phyloP scores from a whole-genome alignment of 2,797 vertebrate species.

The Anas bahamensis region DNA sequence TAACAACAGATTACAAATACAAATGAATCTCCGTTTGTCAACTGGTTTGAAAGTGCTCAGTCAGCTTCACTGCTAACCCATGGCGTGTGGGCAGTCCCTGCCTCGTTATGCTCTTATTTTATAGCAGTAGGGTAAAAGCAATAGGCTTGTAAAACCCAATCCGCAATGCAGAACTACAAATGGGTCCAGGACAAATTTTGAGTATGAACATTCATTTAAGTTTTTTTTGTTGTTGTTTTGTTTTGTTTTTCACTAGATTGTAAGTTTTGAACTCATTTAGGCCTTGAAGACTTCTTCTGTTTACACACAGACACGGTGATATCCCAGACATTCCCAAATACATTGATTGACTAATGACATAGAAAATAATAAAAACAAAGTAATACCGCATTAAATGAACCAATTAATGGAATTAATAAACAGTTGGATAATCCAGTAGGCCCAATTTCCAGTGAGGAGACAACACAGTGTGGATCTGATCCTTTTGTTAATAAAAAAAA shows the following conservation, averaged over 20 bases:
- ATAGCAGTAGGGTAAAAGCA: neutral
- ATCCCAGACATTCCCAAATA: neutral
- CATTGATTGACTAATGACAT: neutral
- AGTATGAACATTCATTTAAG: neutral
- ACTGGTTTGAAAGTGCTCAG: neutral
- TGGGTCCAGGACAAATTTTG: neutral
- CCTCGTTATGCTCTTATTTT: neutral
- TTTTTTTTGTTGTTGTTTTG: neutral
- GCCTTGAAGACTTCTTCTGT: neutral
- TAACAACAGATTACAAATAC: neutral
- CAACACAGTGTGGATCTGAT: neutral
- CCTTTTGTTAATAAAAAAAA: neutral
- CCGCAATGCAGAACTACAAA: neutral
- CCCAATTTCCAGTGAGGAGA: neutral
- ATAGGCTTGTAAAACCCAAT: neutral
- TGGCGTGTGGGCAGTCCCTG: neutral
- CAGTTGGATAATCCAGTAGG: neutral
- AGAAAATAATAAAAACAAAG: neutral
- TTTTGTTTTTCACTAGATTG: neutral
- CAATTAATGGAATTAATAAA: neutral
- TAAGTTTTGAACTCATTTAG: neutral
- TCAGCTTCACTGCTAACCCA: neutral
- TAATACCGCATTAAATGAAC: neutral
- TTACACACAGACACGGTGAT: neutral
- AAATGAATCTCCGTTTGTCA: neutral